These are phyloP conservation scores for Neopipo cinnamomea DNA, from an alignment of 2,113 vertebrate species.

Conservation along the genomic window DNA sequence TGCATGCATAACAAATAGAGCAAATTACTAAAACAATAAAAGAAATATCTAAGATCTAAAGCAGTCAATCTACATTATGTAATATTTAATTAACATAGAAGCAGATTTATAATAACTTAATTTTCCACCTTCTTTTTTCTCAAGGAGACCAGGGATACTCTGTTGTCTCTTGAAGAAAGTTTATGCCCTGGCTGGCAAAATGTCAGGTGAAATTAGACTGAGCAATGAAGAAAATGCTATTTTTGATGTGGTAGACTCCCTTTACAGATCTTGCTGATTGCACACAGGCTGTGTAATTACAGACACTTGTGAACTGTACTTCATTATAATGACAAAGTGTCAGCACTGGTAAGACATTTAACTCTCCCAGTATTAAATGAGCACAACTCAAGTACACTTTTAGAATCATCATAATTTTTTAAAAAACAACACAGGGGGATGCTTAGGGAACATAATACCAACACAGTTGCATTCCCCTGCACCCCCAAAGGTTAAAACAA, in stretches of 20 bases:
- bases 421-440: not conserved
- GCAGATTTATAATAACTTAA: not conserved
- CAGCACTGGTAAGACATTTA: not conserved
- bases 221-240: not conserved
- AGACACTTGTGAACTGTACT: constrained; percentile 8
- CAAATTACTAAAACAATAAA: constrained; percentile 39
- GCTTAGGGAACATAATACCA: not conserved
- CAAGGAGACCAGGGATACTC: not conserved
- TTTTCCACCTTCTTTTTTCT: not conserved
- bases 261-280: constrained; percentile 57
- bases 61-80: not conserved
- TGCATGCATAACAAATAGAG: constrained; percentile 14
- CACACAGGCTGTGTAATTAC: constrained; percentile 50
- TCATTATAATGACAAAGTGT: constrained; percentile 55
- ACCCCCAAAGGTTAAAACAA: not conserved
- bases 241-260: constrained; percentile 9
- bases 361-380: constrained; percentile 5
- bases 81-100: constrained; percentile 10
- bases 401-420: constrained; percentile 28
- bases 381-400: not conserved
- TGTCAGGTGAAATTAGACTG: constrained; percentile 53
- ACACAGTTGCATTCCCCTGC: not conserved
- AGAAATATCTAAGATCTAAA: not conserved
- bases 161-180: constrained; percentile 18
- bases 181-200: not conserved